A percentile compares a stretch with the other conserved stretches of the same genome.
These are phyloP conservation scores for Amaurobius ferox DNA, from an alignment of 2,888 invertebrate species.

Conservation along the genomic window DNA sequence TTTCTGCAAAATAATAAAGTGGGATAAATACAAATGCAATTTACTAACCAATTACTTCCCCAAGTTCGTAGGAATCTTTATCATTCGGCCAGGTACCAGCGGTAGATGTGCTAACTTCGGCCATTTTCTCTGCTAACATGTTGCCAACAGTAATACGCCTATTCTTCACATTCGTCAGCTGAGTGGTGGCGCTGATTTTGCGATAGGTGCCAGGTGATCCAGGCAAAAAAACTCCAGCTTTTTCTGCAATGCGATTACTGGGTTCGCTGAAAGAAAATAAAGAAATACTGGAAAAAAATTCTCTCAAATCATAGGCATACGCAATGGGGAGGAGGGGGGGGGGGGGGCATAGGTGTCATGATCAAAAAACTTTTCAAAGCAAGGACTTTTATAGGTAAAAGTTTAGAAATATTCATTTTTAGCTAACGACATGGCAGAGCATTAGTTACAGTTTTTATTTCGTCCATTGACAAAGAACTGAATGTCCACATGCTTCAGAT, in stretches of 20 bases:
- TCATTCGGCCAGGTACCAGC: constrained; percentile 86
- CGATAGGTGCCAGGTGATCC: constrained; percentile 72
- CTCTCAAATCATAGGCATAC: too few relatives aligned
- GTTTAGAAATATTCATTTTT: too few relatives aligned
- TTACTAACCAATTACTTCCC: constrained; percentile 92
- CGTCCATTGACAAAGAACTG: too few relatives aligned
- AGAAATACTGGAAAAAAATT: too few relatives aligned
- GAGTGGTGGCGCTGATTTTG: constrained; percentile 72
- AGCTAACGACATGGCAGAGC: too few relatives aligned
- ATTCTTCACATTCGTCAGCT: constrained; percentile 67
- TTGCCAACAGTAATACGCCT: constrained; percentile 79
- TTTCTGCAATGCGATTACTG: constrained; percentile 38
- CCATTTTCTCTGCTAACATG: constrained; percentile 82
- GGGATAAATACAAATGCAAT: not conserved
- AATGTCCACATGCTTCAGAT: too few relatives aligned
- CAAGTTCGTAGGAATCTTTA: constrained; percentile 93
- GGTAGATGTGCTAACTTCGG: constrained; percentile 54
- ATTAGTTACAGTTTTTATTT: too few relatives aligned
- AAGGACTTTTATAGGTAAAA: too few relatives aligned
- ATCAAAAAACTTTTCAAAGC: too few relatives aligned
- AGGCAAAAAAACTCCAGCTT: constrained; percentile 52
- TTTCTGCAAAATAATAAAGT: not conserved
- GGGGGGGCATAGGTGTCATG: too few relatives aligned
- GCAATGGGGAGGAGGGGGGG: too few relatives aligned
- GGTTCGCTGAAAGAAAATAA: constrained; percentile 37